These are phyloP conservation scores for Gallinago media DNA, from an alignment of 2,113 vertebrate genomes.

Conservation along the genomic window DNA sequence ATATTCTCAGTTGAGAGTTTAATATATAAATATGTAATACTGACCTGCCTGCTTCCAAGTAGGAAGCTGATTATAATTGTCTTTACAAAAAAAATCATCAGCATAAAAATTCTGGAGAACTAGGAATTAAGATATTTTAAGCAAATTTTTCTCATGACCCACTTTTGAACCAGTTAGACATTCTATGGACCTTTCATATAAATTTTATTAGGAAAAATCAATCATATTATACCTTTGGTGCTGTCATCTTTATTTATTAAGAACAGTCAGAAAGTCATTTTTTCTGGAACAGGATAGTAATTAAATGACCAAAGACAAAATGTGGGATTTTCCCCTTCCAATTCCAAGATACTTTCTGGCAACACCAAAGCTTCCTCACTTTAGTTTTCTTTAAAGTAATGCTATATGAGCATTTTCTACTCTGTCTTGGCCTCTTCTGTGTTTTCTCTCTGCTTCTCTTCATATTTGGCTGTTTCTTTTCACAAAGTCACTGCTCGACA, in stretches of 20 bases:
- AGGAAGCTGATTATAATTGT: neutral
- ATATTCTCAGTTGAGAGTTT: slow-evolving; percentile 1
- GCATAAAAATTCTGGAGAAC: neutral
- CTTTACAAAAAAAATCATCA: neutral
- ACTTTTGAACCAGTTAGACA: neutral
- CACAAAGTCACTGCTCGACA: neutral
- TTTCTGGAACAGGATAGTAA: neutral
- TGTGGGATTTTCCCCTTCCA: neutral
- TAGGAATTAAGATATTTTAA: neutral
- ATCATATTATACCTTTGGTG: neutral
- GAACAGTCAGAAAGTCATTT: neutral
- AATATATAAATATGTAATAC: neutral
- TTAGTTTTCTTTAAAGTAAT: neutral
- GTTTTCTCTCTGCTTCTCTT: neutral
- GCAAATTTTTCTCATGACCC: neutral
- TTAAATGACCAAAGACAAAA: neutral
- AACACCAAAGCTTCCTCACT: neutral
- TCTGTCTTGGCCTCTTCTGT: neutral
- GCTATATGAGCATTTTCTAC: neutral
- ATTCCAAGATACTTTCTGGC: neutral
- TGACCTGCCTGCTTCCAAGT: neutral
- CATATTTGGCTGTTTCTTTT: neutral
- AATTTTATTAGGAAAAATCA: neutral
- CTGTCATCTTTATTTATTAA: neutral
- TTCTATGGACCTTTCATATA: neutral